Percentiles rank a stretch among this genome's conserved stretches.
phyloP scores from a whole-genome alignment of 2,888 invertebrate species.

The Brenthis daphne region DNA sequence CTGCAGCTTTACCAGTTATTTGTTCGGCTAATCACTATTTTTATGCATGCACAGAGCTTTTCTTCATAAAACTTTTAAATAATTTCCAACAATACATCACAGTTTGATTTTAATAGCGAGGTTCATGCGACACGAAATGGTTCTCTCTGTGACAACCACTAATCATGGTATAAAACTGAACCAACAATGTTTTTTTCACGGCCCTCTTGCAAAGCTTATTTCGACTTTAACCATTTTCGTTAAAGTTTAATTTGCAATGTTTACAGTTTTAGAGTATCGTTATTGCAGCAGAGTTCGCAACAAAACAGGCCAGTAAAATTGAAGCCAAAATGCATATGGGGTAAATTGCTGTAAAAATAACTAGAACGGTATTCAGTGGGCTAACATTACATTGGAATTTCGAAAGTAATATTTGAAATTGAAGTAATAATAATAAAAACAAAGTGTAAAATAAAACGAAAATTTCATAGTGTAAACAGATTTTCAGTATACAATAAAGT shows the following conservation, averaged over 20 bases:
- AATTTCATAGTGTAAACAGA: conserved; percentile 18
- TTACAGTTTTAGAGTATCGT: conserved; percentile 1
- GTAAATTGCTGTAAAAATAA: conserved; percentile 43
- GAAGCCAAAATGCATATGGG: conserved; percentile 36
- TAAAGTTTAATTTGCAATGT: conserved; percentile 14
- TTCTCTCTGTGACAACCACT: conserved; percentile 51
- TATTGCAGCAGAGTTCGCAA: conserved; percentile 25
- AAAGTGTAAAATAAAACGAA: conserved; percentile 7
- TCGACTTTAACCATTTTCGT: neutral
- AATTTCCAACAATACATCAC: conserved; percentile 46
- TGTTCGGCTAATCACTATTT: conserved; percentile 41
- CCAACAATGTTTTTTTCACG: conserved; percentile 46
- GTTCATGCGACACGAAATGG: conserved; percentile 53
- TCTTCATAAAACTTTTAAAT: conserved; percentile 38
- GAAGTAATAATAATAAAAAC: conserved; percentile 16
- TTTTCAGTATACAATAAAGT: conserved; percentile 5
- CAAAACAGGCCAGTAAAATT: conserved; percentile 35
- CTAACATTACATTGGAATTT: conserved; percentile 23
- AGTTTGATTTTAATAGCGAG: conserved; percentile 50
- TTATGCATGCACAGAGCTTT: conserved; percentile 36
- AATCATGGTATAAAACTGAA: conserved; percentile 47
- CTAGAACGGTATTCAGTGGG: conserved; percentile 40
- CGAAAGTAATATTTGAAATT: conserved; percentile 16
- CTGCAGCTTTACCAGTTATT: conserved; percentile 41
- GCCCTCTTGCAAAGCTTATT: conserved; percentile 17